Evolutionary conservation across 2,797 vertebrate species (phyloP).

Genomic region (Propithecus deckenii): DNA sequence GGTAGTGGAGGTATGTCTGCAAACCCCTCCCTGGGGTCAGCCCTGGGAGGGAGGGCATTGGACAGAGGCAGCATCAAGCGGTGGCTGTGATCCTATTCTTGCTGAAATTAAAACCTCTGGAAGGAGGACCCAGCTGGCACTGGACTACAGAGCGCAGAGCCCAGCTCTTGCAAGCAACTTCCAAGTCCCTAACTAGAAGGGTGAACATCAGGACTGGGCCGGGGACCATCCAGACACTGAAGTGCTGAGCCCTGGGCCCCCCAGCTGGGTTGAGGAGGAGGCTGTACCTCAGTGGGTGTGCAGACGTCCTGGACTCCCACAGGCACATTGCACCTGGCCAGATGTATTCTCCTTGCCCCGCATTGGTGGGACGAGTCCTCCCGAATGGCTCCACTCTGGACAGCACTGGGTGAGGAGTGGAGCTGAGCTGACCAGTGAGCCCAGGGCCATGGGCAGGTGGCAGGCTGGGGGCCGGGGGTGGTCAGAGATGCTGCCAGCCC

Average conservation of each 20-base stretch:
- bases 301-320: background rate
- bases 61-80: background rate
- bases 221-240: background rate
- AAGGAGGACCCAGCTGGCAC: background rate
- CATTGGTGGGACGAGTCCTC: background rate
- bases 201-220: background rate
- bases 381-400: background rate
- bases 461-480: rapidly evolving
- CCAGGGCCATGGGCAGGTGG: background rate
- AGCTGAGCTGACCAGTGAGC: background rate
- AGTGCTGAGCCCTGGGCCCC: background rate
- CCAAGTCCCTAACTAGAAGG: background rate
- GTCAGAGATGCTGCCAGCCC: background rate
- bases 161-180: background rate
- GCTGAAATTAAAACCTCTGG: background rate
- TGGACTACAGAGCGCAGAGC: background rate
- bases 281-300: background rate
- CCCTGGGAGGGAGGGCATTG: background rate
- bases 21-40: background rate
- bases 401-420: background rate
- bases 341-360: background rate
- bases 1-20: background rate
- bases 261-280: background rate
- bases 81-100: background rate
- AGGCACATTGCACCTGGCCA: background rate